These are phyloP conservation scores for Conger conger DNA, from an alignment of 2,113 vertebrate species.

Conservation along the genomic window DNA sequence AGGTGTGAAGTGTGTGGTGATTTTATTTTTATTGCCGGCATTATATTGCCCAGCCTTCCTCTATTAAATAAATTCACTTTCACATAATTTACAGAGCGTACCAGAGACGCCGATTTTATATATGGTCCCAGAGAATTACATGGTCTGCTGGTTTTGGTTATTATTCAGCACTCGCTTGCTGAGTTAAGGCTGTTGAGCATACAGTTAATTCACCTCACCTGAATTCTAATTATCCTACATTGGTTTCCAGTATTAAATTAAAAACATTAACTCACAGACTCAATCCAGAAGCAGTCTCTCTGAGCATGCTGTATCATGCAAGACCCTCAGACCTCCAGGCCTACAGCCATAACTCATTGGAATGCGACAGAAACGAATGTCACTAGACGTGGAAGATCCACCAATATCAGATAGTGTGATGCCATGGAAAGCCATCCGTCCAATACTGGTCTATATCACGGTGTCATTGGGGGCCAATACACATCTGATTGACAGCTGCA, in stretches of 20 bases:
- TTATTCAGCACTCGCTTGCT: neutral
- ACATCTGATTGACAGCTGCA: neutral
- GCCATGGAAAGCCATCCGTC: neutral
- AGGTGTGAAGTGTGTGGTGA: neutral
- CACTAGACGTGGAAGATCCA: neutral
- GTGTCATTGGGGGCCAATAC: neutral
- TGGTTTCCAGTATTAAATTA: neutral
- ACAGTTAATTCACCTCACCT: neutral
- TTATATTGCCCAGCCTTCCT: neutral
- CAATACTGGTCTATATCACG: no score
- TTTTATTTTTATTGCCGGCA: slow-evolving; percentile 46
- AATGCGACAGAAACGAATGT: no score
- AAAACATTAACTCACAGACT: neutral
- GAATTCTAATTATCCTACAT: neutral
- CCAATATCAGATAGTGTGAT: neutral
- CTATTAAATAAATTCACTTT: neutral
- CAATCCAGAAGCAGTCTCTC: neutral
- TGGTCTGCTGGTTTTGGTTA: neutral
- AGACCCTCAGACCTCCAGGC: neutral
- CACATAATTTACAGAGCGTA: neutral
- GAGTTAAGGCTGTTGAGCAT: neutral
- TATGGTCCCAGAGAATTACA: neutral
- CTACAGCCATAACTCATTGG: no score
- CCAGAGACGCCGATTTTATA: neutral
- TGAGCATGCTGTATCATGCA: neutral